phyloP scores from a whole-genome alignment of 2,888 invertebrate species.

The Latrodectus hesperus region DNA sequence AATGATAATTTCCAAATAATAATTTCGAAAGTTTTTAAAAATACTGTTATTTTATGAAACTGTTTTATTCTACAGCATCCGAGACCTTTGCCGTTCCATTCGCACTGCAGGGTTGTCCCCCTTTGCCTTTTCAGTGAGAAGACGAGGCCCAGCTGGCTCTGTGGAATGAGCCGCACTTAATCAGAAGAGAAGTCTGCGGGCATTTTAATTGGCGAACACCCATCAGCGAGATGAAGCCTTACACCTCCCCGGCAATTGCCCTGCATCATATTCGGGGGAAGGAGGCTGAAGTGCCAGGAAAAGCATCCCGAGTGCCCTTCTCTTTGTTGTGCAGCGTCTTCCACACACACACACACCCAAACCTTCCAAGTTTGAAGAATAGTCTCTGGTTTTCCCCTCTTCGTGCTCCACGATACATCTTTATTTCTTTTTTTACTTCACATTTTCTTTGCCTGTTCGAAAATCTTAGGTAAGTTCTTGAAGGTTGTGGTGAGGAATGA shows the following conservation, averaged over 20 bases:
- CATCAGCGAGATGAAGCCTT: slow-evolving; percentile 59
- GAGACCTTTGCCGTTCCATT: no score
- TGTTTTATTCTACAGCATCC: no score
- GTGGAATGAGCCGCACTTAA: slow-evolving; percentile 54
- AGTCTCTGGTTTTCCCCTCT: not conserved
- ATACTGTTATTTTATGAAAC: no score
- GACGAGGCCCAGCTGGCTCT: slow-evolving; percentile 53
- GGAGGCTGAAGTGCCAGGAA: slow-evolving; percentile 16
- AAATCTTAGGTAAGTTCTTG: no score
- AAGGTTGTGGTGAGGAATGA: no score
- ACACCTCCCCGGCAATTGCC: slow-evolving; percentile 17
- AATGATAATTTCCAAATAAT: no score
- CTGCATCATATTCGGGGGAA: slow-evolving; percentile 25
- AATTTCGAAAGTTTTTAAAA: no score
- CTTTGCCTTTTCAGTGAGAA: slow-evolving; percentile 7
- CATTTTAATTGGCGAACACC: slow-evolving; percentile 64
- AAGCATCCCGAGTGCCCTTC: not conserved
- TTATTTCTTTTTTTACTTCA: not conserved
- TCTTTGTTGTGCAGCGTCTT: not conserved
- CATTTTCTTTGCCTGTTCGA: not conserved
- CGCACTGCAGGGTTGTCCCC: slow-evolving; percentile 10
- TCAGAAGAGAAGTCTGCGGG: slow-evolving; percentile 56
- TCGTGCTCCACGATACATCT: not conserved
- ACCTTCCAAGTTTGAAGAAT: no score
- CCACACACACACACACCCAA: no score